Percentiles rank a stretch among this genome's conserved stretches.
phyloP scores from a whole-genome alignment of 2,888 invertebrate species.

The Tachystola acroxantha region DNA sequence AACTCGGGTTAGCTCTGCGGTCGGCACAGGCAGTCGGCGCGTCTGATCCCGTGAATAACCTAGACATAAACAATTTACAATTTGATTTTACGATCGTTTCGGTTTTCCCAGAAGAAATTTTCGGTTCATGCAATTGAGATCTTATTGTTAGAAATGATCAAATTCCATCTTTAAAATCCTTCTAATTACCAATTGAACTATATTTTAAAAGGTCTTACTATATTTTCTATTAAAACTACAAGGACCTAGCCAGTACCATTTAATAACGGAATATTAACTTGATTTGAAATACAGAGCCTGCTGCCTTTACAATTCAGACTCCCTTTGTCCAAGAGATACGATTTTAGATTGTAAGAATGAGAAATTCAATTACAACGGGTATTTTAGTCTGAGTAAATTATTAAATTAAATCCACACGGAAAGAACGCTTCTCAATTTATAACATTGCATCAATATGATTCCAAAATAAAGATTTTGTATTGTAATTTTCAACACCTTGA shows the following conservation, averaged over 20 bases:
- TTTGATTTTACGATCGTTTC: constrained; percentile 16
- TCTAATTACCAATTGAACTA: too few species aligned
- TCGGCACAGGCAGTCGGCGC: constrained; percentile 25
- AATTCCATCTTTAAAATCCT: too few species aligned
- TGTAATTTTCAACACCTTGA: too few species aligned
- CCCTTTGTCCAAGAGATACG: constrained; percentile 2
- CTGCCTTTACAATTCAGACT: background rate
- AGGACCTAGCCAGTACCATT: too few species aligned
- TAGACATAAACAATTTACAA: constrained; percentile 22
- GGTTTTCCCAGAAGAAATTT: constrained; percentile 1
- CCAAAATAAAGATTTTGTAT: too few species aligned
- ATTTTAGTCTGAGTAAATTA: constrained; percentile 16
- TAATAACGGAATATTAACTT: too few species aligned
- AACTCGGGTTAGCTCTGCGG: constrained; percentile 31
- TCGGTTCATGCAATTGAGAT: background rate
- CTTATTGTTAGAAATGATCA: too few species aligned
- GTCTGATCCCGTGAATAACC: constrained; percentile 10
- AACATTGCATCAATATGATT: too few species aligned
- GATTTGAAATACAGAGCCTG: too few species aligned
- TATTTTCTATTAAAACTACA: too few species aligned
- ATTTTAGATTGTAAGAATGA: constrained; percentile 13
- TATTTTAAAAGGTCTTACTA: too few species aligned
- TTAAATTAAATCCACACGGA: constrained; percentile 17
- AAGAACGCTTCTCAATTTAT: constrained; percentile 6
- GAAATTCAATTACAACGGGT: constrained; percentile 24